These are phyloP conservation scores for Noctua janthina DNA, from an alignment of 2,888 invertebrate genomes.

Conservation along the genomic window DNA sequence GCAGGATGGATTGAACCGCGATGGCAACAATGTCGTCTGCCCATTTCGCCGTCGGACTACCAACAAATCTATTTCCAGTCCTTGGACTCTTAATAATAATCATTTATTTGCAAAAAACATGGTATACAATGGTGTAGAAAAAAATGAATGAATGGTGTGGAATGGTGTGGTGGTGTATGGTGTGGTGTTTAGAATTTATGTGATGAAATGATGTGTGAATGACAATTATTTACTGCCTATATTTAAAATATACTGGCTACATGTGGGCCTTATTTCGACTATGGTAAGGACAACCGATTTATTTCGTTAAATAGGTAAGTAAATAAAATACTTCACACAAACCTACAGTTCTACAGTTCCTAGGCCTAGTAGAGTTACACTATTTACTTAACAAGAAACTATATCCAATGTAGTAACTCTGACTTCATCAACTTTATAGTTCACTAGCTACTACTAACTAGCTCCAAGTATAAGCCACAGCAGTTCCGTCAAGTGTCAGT, in stretches of 20 bases:
- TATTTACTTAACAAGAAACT: not conserved
- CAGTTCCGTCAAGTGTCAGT: slow-evolving; percentile 66
- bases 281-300: not conserved
- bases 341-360: not conserved
- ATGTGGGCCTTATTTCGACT: not conserved
- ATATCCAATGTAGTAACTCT: not conserved
- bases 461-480: slow-evolving; percentile 28
- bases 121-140: no score
- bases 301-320: no score
- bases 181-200: no score
- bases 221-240: not conserved
- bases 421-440: slow-evolving; percentile 21
- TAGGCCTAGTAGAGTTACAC: not conserved
- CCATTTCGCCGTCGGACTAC: not conserved
- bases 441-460: slow-evolving; percentile 13
- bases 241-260: not conserved
- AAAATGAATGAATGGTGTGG: no score
- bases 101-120: no score
- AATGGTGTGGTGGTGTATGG: no score
- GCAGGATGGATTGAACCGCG: not conserved
- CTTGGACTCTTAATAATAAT: no score
- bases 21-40: not conserved
- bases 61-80: not conserved
- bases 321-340: not conserved
- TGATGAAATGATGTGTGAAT: no score